A percentile compares a stretch with the other conserved stretches of the same genome.
These are phyloP conservation scores for Selenia dentaria DNA, from an alignment of 2,888 invertebrate species.

Conservation along the genomic window DNA sequence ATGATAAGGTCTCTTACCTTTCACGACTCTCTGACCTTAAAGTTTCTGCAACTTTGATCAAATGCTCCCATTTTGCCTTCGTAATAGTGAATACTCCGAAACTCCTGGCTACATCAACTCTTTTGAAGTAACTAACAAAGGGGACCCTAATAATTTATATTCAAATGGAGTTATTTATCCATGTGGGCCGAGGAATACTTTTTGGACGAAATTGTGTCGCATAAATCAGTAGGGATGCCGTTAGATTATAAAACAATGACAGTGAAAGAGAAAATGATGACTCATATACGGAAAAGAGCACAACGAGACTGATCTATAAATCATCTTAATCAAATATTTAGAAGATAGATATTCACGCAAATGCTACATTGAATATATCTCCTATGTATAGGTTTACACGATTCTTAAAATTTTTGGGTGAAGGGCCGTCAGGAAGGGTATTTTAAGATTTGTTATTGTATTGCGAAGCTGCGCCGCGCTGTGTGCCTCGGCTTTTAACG, in stretches of 20 bases:
- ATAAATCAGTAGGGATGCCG: neutral
- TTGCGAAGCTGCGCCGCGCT: no score
- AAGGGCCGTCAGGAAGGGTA: no score
- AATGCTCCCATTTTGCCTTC: conserved; percentile 32
- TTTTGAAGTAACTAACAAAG: no score
- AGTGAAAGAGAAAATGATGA: neutral
- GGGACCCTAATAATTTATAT: conserved; percentile 41
- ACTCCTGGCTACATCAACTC: no score
- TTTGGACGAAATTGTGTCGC: neutral
- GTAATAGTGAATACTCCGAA: conserved; percentile 26
- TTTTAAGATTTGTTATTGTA: no score
- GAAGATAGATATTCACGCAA: no score
- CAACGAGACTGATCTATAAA: neutral
- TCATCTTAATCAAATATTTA: no score
- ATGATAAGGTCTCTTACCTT: no score
- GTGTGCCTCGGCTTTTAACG: no score
- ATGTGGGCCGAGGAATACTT: conserved; percentile 1
- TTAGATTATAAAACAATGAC: neutral
- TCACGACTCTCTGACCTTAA: conserved; percentile 42
- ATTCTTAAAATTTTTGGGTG: no score
- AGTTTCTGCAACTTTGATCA: conserved; percentile 48
- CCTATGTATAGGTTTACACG: no score
- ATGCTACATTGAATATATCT: no score
- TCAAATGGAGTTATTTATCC: conserved; percentile 41
- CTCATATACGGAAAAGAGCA: neutral